A percentile compares a stretch with the other conserved stretches of the same genome.
Evolutionary conservation across 2,797 vertebrate genomes (phyloP).

Genomic region (Pseudochirops cupreus): DNA sequence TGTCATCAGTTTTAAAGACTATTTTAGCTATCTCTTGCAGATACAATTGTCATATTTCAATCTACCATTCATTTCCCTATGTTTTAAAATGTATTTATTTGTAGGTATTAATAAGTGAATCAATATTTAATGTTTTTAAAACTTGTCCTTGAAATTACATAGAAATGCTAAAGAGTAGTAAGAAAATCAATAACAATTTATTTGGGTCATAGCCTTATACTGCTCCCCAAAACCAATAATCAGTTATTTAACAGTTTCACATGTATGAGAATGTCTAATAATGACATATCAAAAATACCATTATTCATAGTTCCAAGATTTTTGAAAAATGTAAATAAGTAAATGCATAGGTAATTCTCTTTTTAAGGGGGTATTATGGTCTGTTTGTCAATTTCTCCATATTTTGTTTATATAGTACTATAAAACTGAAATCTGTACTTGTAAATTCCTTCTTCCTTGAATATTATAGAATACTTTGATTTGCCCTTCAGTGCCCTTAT

Average conservation of each 20-base stretch:
- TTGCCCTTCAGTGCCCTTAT: background rate
- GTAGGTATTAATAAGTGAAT: slow-evolving; percentile 37
- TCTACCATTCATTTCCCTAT: slow-evolving; percentile 21
- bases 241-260: slow-evolving; percentile 51
- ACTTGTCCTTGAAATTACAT: slow-evolving; percentile 28
- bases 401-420: slow-evolving; percentile 3
- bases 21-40: background rate
- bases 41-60: slow-evolving; percentile 20
- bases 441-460: slow-evolving; percentile 42
- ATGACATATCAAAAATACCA: slow-evolving; percentile 44
- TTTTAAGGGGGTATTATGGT: slow-evolving; percentile 37
- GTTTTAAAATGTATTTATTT: slow-evolving; percentile 47
- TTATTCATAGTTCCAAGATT: slow-evolving; percentile 30
- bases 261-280: slow-evolving; percentile 17
- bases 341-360: slow-evolving; percentile 14
- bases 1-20: slow-evolving; percentile 8
- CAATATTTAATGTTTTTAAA: slow-evolving; percentile 6
- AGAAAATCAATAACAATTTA: slow-evolving; percentile 55
- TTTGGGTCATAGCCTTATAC: slow-evolving; percentile 24
- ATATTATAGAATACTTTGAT: background rate
- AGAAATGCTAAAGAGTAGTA: slow-evolving; percentile 54
- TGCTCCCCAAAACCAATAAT: slow-evolving; percentile 40
- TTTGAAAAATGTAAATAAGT: slow-evolving; percentile 51
- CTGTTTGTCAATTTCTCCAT: background rate
- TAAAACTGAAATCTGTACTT: slow-evolving; percentile 42